phyloP scores from a whole-genome alignment of 2,888 invertebrate species.

The Bombyx huttoni region DNA sequence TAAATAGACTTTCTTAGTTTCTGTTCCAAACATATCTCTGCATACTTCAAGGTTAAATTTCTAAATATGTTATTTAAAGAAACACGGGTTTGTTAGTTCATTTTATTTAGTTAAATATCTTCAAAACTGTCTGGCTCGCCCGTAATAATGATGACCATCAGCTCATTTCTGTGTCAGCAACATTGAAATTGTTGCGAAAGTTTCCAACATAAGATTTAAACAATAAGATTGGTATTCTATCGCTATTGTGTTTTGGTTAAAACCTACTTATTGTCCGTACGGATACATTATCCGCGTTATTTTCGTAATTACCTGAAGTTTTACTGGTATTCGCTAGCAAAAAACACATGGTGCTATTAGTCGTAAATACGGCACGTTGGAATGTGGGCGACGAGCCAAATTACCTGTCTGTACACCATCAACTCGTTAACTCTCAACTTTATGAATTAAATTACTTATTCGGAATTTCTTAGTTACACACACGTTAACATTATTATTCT shows the following conservation, averaged over 20 bases:
- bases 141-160: background rate
- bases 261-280: conserved; percentile 9
- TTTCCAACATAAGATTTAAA: background rate
- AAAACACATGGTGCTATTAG: conserved; percentile 38
- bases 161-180: background rate
- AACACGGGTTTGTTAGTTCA: no score
- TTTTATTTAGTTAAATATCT: background rate
- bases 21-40: background rate
- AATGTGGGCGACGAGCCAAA: conserved; percentile 56
- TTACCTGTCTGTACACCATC: conserved; percentile 34
- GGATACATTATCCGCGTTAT: conserved; percentile 21
- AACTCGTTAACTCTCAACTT: conserved; percentile 31
- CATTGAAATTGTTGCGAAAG: background rate
- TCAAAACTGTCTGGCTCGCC: background rate
- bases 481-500: conserved; percentile 7
- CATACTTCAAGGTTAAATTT: background rate
- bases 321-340: conserved; percentile 28
- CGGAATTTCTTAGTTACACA: conserved; percentile 13
- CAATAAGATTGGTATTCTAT: conserved; percentile 3
- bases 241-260: conserved; percentile 1
- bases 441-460: conserved; percentile 38
- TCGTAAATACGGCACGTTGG: conserved; percentile 30
- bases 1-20: background rate
- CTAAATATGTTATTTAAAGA: background rate
- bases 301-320: conserved; percentile 40